Percentiles rank a stretch among this genome's conserved stretches.
Conservation (phyloP, 2,888 invertebrate genomes). For the Anodontia alba region DNA sequence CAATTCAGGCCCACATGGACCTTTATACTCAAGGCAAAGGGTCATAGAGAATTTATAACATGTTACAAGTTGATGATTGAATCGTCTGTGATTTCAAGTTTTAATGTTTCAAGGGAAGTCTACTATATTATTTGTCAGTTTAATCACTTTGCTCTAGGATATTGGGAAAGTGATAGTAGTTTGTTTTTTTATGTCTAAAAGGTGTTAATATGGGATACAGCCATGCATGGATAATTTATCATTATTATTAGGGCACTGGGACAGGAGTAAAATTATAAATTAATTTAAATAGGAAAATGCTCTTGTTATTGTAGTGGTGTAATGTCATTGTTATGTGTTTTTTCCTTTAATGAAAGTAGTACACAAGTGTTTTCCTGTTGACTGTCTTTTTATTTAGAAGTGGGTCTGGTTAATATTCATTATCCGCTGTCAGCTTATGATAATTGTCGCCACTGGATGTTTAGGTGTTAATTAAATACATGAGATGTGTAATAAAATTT, state of each 20-base stretch:
- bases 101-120: too few relatives aligned
- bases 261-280: background rate
- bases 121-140: too few relatives aligned
- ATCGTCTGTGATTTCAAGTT: too few relatives aligned
- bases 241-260: slow-evolving; percentile 3
- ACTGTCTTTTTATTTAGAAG: slow-evolving; percentile 15
- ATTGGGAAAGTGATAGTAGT: too few relatives aligned
- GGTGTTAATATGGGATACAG: background rate
- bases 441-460: background rate
- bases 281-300: background rate
- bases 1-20: too few relatives aligned
- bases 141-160: too few relatives aligned
- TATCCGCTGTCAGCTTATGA: slow-evolving; percentile 1
- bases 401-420: slow-evolving; percentile 1
- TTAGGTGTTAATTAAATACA: slow-evolving; percentile 14
- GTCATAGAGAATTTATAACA: too few relatives aligned
- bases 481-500: background rate
- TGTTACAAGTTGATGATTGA: too few relatives aligned
- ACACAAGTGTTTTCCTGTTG: slow-evolving; percentile 16
- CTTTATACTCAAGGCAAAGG: too few relatives aligned
- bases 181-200: background rate
- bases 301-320: slow-evolving; percentile 9
- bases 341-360: slow-evolving; percentile 12
- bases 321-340: background rate
- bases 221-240: background rate